These are phyloP conservation scores for Epistrophe grossulariae DNA, from an alignment of 2,888 invertebrate species.

Conservation along the genomic window DNA sequence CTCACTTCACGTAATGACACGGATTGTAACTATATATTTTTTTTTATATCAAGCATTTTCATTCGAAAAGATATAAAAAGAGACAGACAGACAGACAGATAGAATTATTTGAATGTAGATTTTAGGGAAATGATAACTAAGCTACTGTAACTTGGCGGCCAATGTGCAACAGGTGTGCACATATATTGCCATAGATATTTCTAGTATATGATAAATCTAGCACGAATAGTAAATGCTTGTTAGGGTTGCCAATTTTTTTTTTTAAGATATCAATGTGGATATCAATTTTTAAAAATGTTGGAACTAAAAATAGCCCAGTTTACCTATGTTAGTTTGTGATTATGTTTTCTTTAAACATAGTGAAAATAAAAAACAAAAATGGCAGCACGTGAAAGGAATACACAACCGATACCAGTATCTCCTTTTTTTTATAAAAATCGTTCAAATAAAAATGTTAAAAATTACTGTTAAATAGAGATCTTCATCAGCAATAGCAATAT, in stretches of 20 bases:
- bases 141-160: slow-evolving; percentile 41
- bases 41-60: slow-evolving; percentile 26
- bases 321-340: too few species aligned
- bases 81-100: background rate
- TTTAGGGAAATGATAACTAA: slow-evolving; percentile 61
- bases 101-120: slow-evolving; percentile 56
- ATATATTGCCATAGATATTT: slow-evolving; percentile 41
- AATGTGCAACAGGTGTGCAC: slow-evolving; percentile 67
- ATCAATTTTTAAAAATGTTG: too few species aligned
- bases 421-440: too few species aligned
- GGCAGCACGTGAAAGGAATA: too few species aligned
- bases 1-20: slow-evolving; percentile 33
- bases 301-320: too few species aligned
- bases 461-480: too few species aligned
- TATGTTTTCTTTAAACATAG: too few species aligned
- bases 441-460: too few species aligned
- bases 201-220: slow-evolving; percentile 34
- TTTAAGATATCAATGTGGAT: background rate
- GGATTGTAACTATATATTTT: slow-evolving; percentile 41
- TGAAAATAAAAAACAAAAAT: too few species aligned
- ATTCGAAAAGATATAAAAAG: slow-evolving; percentile 26
- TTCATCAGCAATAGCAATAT: too few species aligned
- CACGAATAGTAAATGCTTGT: slow-evolving; percentile 23
- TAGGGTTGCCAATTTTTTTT: background rate
- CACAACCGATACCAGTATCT: too few species aligned